These are phyloP conservation scores for Campylorhamphus procurvoides DNA, from an alignment of 2,113 vertebrate genomes.

Conservation along the genomic window DNA sequence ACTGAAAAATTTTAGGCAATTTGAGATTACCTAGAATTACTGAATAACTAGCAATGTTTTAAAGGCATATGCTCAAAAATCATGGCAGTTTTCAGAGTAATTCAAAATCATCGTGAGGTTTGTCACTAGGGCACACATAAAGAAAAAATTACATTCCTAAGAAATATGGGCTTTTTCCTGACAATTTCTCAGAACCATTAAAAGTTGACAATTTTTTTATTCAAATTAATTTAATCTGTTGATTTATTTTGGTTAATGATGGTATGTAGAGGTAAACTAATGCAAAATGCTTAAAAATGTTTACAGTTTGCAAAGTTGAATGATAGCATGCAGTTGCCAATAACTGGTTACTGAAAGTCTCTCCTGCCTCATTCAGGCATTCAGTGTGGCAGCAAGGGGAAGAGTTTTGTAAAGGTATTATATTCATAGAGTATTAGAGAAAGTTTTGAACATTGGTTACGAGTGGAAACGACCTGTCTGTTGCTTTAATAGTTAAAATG, in stretches of 20 bases:
- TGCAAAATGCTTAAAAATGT: neutral
- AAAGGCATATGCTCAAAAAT: neutral
- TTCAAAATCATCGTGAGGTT: neutral
- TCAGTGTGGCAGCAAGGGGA: neutral
- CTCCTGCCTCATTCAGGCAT: neutral
- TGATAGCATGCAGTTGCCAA: neutral
- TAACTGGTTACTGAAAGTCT: neutral
- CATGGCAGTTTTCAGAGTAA: neutral
- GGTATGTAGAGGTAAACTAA: neutral
- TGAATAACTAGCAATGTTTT: neutral
- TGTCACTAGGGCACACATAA: neutral
- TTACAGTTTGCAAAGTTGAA: neutral
- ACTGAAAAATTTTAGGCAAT: neutral
- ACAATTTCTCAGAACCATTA: neutral
- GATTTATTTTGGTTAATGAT: neutral
- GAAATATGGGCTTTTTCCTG: rapidly evolving
- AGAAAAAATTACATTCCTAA: neutral
- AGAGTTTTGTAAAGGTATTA: neutral
- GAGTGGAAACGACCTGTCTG: neutral
- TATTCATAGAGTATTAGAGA: neutral
- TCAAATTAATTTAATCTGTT: neutral
- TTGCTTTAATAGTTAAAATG: neutral
- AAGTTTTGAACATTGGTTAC: rapidly evolving
- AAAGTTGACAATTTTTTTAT: neutral
- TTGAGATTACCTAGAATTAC: neutral